These are phyloP conservation scores for Watersipora subatra DNA, from an alignment of 1,140 invertebrate genomes.

Conservation along the genomic window DNA sequence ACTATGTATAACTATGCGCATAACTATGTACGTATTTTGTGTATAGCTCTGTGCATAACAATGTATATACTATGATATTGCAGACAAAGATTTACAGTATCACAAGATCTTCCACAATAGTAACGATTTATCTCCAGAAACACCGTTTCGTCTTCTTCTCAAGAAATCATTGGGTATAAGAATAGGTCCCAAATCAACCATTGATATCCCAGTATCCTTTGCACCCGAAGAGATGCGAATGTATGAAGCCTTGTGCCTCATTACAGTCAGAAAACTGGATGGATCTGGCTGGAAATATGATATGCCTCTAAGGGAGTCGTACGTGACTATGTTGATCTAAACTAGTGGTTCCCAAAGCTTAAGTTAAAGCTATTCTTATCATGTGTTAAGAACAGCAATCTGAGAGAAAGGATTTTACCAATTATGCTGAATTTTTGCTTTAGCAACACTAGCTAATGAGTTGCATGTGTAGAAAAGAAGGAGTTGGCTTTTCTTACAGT, in stretches of 20 bases:
- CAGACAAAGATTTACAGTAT: background rate
- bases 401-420: too few species aligned
- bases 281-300: conserved; percentile 23
- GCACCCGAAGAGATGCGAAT: conserved; percentile 30
- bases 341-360: too few species aligned
- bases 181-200: conserved; percentile 31
- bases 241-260: conserved; percentile 28
- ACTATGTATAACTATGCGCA: too few species aligned
- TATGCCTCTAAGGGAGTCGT: background rate
- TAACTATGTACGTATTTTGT: too few species aligned
- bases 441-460: too few species aligned
- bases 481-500: too few species aligned
- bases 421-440: too few species aligned
- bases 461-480: too few species aligned
- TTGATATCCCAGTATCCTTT: conserved; percentile 39
- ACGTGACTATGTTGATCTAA: background rate
- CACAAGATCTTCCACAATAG: background rate
- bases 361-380: too few species aligned
- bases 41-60: too few species aligned
- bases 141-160: conserved; percentile 32
- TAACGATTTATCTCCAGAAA: conserved; percentile 8
- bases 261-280: conserved; percentile 26
- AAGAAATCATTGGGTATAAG: conserved; percentile 23
- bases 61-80: too few species aligned
- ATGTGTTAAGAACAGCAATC: too few species aligned